Conservation (phyloP, 2,113 vertebrate genomes). For the Tachysurus fulvidraco region DNA sequence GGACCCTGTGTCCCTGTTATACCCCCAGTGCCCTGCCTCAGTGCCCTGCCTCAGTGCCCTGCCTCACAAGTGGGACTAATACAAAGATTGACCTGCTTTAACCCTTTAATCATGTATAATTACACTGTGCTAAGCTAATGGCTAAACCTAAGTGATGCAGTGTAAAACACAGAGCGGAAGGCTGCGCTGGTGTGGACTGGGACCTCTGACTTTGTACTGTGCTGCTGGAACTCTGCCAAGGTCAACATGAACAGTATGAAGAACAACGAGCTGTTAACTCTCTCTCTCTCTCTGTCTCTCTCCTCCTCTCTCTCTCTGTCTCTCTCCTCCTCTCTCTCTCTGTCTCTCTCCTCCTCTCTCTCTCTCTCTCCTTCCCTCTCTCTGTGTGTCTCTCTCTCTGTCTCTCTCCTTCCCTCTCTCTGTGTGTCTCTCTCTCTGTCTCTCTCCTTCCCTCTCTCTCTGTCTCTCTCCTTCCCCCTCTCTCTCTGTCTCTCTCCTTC, state of each 20-base stretch:
- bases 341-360: no score
- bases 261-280: neutral
- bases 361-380: no score
- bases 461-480: no score
- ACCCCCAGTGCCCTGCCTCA: neutral
- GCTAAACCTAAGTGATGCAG: neutral
- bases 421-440: no score
- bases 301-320: no score
- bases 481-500: no score
- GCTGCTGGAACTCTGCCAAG: slow-evolving; percentile 16
- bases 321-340: no score
- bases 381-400: no score
- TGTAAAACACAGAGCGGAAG: neutral
- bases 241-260: neutral
- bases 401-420: no score
- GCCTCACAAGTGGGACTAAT: neutral
- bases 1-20: neutral
- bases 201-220: neutral
- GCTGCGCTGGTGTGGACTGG: neutral
- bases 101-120: neutral
- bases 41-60: neutral
- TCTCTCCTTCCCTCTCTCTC: no score
- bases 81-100: neutral
- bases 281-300: neutral
- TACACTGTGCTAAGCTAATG: neutral